Percentiles rank a stretch among this genome's conserved stretches.
Conservation (phyloP, 1,140 invertebrate genomes). For the Helicorthomorpha holstii region DNA sequence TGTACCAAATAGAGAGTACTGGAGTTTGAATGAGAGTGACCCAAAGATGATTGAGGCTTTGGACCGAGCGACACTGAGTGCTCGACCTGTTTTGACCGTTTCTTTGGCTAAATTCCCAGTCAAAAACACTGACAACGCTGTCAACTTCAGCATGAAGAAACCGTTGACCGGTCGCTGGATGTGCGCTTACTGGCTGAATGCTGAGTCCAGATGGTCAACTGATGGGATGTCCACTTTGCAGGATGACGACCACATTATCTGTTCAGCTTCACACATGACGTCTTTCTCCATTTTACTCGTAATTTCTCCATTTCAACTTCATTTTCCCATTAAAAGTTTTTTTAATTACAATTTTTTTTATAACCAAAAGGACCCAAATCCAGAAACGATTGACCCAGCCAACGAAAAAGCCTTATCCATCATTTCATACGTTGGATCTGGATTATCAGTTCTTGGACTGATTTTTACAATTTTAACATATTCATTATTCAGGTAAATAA, state of each 20-base stretch:
- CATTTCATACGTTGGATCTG: conserved; percentile 32
- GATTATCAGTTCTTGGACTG: conserved; percentile 27
- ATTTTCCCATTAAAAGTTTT: background rate
- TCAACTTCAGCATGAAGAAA: conserved; percentile 23
- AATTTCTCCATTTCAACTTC: conserved; percentile 2
- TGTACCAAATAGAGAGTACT: conserved; percentile 3
- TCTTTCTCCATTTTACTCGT: conserved; percentile 33
- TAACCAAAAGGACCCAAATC: conserved; percentile 23
- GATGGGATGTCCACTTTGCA: conserved; percentile 24
- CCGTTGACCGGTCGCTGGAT: conserved; percentile 12
- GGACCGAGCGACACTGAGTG: background rate
- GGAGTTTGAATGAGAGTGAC: conserved; percentile 8
- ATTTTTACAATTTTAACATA: conserved; percentile 31
- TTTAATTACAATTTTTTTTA: background rate
- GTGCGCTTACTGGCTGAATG: conserved; percentile 31
- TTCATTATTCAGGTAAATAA: conserved; percentile 28
- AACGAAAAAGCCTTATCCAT: conserved; percentile 25
- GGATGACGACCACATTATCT: conserved; percentile 22
- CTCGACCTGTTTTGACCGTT: conserved; percentile 13
- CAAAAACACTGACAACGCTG: conserved; percentile 23
- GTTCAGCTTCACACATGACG: conserved; percentile 31
- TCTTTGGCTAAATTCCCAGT: conserved; percentile 18
- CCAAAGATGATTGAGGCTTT: conserved; percentile 7
- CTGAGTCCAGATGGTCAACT: conserved; percentile 29
- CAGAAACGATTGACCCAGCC: conserved; percentile 16